A percentile compares a stretch with the other conserved stretches of the same genome.
These are phyloP conservation scores for Zonitis immaculata DNA, from an alignment of 2,888 invertebrate genomes.

Conservation along the genomic window DNA sequence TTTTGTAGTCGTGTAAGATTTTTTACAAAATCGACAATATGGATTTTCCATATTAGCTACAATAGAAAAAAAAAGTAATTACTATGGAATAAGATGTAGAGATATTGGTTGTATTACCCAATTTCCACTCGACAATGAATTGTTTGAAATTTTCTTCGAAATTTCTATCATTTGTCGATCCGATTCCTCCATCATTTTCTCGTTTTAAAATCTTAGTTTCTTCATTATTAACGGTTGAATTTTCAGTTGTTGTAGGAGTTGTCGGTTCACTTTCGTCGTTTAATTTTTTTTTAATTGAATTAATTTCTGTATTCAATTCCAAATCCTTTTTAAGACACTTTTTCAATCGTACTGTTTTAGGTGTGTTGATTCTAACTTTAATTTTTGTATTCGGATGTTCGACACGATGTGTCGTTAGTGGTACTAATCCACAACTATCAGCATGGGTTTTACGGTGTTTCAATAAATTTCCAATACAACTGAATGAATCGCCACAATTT, in stretches of 20 bases:
- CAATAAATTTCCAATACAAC: constrained; percentile 50
- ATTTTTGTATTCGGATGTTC: constrained; percentile 38
- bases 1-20: constrained; percentile 28
- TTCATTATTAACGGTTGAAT: constrained; percentile 8
- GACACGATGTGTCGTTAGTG: constrained; percentile 38
- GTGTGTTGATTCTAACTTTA: constrained; percentile 40
- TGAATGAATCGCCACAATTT: constrained; percentile 49
- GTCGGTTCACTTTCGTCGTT: no score
- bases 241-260: no score
- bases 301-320: constrained; percentile 26
- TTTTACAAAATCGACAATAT: constrained; percentile 33
- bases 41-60: constrained; percentile 11
- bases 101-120: constrained; percentile 16
- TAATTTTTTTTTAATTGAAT: constrained; percentile 18
- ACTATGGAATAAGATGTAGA: no score
- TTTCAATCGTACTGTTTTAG: constrained; percentile 34
- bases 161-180: no score
- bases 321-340: constrained; percentile 24
- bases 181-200: background rate
- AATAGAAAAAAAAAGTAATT: no score
- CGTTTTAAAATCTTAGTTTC: background rate
- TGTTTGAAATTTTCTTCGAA: constrained; percentile 13
- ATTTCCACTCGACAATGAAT: constrained; percentile 23
- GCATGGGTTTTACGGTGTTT: constrained; percentile 51
- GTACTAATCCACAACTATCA: constrained; percentile 47